Percentiles rank a stretch among this genome's conserved stretches.
Evolutionary conservation across 2,113 vertebrate species (phyloP).

Genomic region (Crypturellus undulatus): DNA sequence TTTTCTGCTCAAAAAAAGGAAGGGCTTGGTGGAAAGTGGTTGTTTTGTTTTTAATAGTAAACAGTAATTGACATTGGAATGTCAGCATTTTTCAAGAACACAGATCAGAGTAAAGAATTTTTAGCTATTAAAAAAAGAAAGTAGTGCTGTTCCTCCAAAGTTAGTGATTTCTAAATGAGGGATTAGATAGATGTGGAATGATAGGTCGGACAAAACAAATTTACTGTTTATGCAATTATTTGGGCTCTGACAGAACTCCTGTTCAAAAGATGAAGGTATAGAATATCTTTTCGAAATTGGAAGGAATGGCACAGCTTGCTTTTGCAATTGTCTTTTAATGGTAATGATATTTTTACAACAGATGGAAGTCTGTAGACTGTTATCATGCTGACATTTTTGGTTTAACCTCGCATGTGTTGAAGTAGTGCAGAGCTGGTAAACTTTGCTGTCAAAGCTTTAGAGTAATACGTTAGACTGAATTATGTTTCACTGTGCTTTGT

Average conservation of each 20-base stretch:
- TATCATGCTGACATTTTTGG: fast-evolving
- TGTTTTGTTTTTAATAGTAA: background rate
- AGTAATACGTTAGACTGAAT: background rate
- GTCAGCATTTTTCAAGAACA: background rate
- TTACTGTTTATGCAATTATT: background rate
- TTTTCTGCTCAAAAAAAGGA: background rate
- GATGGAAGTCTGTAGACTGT: background rate
- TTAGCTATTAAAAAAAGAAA: background rate
- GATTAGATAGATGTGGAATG: fast-evolving
- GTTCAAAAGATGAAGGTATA: background rate
- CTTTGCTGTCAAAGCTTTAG: background rate
- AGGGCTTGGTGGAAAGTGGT: background rate
- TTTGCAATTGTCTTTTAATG: background rate
- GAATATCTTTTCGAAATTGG: background rate
- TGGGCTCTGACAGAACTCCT: background rate
- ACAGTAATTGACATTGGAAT: background rate
- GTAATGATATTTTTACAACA: background rate
- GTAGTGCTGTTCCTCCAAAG: background rate
- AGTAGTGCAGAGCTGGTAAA: background rate
- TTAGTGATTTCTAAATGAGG: background rate
- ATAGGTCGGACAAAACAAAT: background rate
- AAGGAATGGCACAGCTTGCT: background rate
- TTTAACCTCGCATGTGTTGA: background rate
- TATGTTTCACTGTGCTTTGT: background rate
- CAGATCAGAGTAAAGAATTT: background rate